Evolutionary conservation across 2,797 vertebrate genomes (phyloP).

Genomic region (Xiphophorus birchmanni): DNA sequence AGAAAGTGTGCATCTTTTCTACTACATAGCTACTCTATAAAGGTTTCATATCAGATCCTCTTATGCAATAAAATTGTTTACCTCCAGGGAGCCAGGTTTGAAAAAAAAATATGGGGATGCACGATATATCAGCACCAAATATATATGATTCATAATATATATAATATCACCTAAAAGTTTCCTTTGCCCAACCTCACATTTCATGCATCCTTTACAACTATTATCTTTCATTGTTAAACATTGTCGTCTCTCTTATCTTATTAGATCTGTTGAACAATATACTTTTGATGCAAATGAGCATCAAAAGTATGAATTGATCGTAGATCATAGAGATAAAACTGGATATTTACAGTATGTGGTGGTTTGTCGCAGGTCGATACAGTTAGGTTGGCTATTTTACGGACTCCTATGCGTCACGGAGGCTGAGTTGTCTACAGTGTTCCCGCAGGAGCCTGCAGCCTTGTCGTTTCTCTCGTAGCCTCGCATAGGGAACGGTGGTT

Average conservation of each 20-base stretch:
- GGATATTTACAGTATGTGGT: background rate
- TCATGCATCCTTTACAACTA: background rate
- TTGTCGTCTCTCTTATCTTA: background rate
- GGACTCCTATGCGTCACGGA: conserved; percentile 24
- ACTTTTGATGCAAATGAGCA: background rate
- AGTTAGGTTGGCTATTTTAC: too few species aligned
- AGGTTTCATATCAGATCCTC: too few species aligned
- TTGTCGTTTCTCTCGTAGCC: background rate
- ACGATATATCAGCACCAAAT: too few species aligned
- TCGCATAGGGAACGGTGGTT: conserved; percentile 19
- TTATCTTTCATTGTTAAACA: background rate
- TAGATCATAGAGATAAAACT: background rate
- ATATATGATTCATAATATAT: too few species aligned
- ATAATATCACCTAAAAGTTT: background rate
- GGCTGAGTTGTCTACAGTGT: conserved; percentile 23
- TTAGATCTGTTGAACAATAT: background rate
- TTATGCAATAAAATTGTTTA: too few species aligned
- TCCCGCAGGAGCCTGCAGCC: conserved; percentile 18
- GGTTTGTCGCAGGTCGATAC: too few species aligned
- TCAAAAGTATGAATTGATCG: background rate
- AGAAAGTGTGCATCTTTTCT: too few species aligned
- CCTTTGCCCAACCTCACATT: background rate
- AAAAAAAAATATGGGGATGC: too few species aligned
- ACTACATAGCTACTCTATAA: too few species aligned
- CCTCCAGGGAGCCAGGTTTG: too few species aligned